Evolutionary conservation across 92 coral and sea anemone genomes (phyloP).

Genomic region (Epizoanthus ramosus): DNA sequence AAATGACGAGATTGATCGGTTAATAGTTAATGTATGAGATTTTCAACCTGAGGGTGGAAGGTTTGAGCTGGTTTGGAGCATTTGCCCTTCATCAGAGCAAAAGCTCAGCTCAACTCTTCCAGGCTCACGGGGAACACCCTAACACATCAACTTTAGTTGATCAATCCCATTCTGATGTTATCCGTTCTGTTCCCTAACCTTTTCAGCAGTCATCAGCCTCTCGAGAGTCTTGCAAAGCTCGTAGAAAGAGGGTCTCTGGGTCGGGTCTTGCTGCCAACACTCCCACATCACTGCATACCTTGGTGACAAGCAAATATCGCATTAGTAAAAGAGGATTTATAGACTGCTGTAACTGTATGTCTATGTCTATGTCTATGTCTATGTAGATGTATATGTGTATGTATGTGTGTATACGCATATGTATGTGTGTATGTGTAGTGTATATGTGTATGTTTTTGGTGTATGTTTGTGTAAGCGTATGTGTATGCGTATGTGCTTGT

Average conservation of each 20-base stretch:
- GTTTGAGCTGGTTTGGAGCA: no score
- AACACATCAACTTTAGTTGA: no score
- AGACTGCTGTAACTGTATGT: not conserved
- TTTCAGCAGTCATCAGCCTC: constrained; percentile 83
- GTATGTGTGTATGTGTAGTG: not conserved
- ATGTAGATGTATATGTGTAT: not conserved
- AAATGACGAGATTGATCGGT: no score
- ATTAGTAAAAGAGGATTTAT: not conserved
- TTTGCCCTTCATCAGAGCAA: no score
- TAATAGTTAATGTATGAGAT: no score
- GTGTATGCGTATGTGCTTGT: not conserved
- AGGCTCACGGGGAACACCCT: not conserved
- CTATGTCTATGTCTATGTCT: not conserved
- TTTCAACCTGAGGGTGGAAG: no score
- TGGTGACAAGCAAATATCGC: not conserved
- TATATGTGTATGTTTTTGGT: not conserved
- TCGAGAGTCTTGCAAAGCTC: constrained; percentile 83
- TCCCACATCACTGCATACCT: constrained; percentile 97
- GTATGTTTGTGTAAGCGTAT: not conserved
- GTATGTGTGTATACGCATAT: not conserved
- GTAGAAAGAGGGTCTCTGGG: constrained; percentile 83
- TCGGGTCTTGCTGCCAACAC: constrained; percentile 94
- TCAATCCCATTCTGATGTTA: no score
- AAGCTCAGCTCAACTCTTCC: not conserved
- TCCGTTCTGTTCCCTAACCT: constrained; percentile 46